Evolutionary conservation across 2,888 invertebrate species (phyloP), one percentile per base, ranked within the genome.

Genomic region (Steinernema scapterisci): DNA sequence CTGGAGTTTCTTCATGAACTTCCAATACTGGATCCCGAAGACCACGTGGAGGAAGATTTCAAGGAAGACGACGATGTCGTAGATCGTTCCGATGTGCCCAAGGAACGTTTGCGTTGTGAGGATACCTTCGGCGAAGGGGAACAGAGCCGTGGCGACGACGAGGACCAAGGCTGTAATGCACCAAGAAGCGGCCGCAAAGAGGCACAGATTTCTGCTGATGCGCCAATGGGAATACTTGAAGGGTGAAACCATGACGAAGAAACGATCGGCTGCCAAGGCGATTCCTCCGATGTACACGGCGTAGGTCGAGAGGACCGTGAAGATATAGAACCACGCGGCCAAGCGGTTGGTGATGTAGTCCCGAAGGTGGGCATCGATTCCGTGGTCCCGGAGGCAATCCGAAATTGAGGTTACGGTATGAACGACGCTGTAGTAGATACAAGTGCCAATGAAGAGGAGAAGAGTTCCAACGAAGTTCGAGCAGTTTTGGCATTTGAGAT

Each of bases 61-160:
- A 1, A 63, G 16, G 6, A 25, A 16, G 27, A 63, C 63, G 11
- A 63, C 63, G 31, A 63, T 9, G 63, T 63, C 63, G 63, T 63
- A 63, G 63, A 63, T 19, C 11, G 27, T 38, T 16, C 63, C 63
- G 2, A 63, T 13, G 31, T 21, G 23, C 7, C 1, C 6, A 3
- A 63, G 27, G 16, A 25, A 21, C 31, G 16, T 11, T 27, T 25
- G 27, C 7, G 63, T 63, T 5, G 63, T 16, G 16, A 7, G 27
- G 16, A 1, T 5, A 2, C 27, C 27, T 1, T 7, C 27, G 19
- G 16, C n/a, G 25, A 21, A 63, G 31, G 63, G 63, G 31, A 21
- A 38, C 1, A 25, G 3, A 5, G 25, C 1, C 9, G 23, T 21
- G 31, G 63, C 25, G 31, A 27, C 31, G 16, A 63, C 16, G 31